These are phyloP conservation scores for Carassius carassius DNA, from an alignment of 2,113 vertebrate species.

Conservation along the genomic window DNA sequence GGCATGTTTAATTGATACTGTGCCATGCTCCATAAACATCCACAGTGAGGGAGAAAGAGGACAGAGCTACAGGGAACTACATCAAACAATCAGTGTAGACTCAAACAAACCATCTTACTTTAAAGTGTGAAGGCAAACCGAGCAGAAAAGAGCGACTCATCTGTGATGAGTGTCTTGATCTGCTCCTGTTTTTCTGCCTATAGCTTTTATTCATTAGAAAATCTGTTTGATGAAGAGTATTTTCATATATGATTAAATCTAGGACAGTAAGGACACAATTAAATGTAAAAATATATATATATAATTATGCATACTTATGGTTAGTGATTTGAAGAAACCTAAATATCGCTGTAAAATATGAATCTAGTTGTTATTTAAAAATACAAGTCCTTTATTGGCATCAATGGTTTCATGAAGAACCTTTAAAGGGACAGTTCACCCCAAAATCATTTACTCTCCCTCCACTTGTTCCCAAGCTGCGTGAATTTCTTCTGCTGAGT, in stretches of 20 bases:
- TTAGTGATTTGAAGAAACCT: no score
- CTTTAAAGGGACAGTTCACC: no score
- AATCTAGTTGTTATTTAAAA: no score
- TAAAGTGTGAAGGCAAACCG: constrained; percentile 44
- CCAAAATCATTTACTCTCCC: no score
- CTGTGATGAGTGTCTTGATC: neutral
- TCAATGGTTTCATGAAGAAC: no score
- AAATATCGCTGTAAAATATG: no score
- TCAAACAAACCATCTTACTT: constrained; percentile 54
- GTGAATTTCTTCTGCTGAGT: no score
- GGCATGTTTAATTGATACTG: constrained; percentile 71
- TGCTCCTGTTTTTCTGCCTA: neutral
- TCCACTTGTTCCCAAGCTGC: no score
- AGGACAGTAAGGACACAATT: neutral
- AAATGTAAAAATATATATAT: neutral
- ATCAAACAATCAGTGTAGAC: constrained; percentile 63
- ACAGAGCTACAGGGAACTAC: constrained; percentile 64
- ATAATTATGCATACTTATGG: neutral
- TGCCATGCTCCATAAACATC: constrained; percentile 65
- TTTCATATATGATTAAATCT: no score
- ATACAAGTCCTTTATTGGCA: no score
- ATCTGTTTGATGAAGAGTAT: no score
- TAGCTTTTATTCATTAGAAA: neutral
- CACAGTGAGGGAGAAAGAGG: constrained; percentile 56
- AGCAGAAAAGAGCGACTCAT: constrained; percentile 15